Evolutionary conservation across 2,888 invertebrate genomes (phyloP), one percentile per base, ranked within the genome.

Genomic region (Ormyrus thymus): DNA sequence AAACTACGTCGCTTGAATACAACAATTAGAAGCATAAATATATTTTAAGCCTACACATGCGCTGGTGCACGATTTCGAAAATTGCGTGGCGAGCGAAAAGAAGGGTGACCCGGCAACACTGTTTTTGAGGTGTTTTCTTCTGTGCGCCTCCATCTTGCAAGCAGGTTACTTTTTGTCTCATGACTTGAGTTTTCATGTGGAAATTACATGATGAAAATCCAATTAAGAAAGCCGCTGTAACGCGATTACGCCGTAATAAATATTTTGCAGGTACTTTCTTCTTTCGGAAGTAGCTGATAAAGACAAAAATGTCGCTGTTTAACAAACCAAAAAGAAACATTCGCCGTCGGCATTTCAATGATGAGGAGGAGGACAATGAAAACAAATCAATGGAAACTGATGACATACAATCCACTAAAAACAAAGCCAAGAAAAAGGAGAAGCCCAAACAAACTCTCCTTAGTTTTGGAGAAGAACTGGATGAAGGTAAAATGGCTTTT

Each of bases 251-350:
- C 10, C 10, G 55, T 64, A 62, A 55, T 11, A 55, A 51, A 56
- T 45, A 8, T 7, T 58, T 65, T 65, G 13, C 13, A 65, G 73
- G 65, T 64, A 56, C 9, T 3, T 48, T 48, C 13, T 7, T 59
- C 61, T 6, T 53, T 7, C 11, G 64, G 8, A 29, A 64, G 11
- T 9, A n/a, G 9, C 10, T n/a, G 29, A 29, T 1, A 10, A 51
- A 74, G 65, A 11, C 7, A 10, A 78, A 77, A 62, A 96, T 96
- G 96, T 95, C 96, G 78, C 89, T 97, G 83, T 97, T 97, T 91
- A 95, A 95, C 85, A 97, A 97, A 91, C 97, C 97, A 0, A 95
- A 94, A 87, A 95, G 97, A 87, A 94, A 94, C 88, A 95, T 97
- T 84, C 95, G 95, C 87, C 92, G 95, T 82, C 93, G 95, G 76